Evolutionary conservation across 35 echinoderm and acorn worm genomes (phyloP), one percentile per base, ranked within the genome.

Genomic region (Apostichopus japonicus): DNA sequence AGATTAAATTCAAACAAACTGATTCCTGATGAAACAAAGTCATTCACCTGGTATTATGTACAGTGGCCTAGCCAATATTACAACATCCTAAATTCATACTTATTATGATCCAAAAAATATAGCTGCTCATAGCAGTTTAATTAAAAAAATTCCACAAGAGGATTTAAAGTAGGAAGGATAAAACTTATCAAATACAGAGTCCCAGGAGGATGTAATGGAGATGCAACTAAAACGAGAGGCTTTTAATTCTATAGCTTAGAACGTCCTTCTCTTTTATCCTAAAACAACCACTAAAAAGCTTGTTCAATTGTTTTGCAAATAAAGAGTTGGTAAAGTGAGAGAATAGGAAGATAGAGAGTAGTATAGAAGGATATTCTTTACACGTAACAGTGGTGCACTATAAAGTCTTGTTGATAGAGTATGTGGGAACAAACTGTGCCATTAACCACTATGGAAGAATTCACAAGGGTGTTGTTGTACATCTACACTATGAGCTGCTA

Each of bases 131-230:
- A 17, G 17, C 14, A 73, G 71, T 73, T 73, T 73, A 73, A 73
- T 73, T 73, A 73, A 73, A 73, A 73, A 17, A 73, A 73, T 19
- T 73, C 71, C 17, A 23, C 71, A 73, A 73, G 71, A 73, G 63
- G 63, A 14, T 73, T 73, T 73, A 73, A 73, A 73, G 71, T 73
- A 73, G 17, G 71, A 73, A 6, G 1, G 71, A 19, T 17, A 73
- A 17, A 73, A 6, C 17, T 19, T 17, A 73, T 73, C 14, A 23
- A 73, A 23, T 73, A 73, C 14, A 17, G 21, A 73, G 16, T 73
- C 71, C 71, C 71, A 19, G n/a, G 71, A 73, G 71, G 71, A 7
- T 73, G 71, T 73, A 73, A 73, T 73, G 71, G 71, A 73, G 71
- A 73, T 17, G 11, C 16, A 15, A 73, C 71, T 73, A n/a, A 73